Evolutionary conservation across 1,140 invertebrate genomes (phyloP).

Genomic region (Scylla paramamosain): DNA sequence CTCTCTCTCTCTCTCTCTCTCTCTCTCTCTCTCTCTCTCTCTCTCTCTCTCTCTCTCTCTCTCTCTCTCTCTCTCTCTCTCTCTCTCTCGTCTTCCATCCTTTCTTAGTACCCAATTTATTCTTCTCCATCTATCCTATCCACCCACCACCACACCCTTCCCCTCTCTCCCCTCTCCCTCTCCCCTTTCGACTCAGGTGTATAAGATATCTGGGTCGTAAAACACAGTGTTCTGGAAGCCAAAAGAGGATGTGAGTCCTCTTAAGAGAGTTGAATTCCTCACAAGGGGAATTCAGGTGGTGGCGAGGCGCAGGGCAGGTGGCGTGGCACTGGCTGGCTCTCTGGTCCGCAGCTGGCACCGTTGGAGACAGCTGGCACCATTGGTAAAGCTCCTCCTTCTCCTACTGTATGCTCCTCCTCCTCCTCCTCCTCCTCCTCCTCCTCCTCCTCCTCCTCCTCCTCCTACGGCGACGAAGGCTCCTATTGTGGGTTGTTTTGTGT

Average conservation of each 20-base stretch:
- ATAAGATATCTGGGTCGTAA: slow-evolving; percentile 6
- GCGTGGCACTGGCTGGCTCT: not conserved
- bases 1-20: not conserved
- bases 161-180: not conserved
- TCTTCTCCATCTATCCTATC: not conserved
- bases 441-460: no score
- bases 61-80: not conserved
- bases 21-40: not conserved
- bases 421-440: no score
- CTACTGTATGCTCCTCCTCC: no score
- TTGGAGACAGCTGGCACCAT: slow-evolving; percentile 7
- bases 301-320: not conserved
- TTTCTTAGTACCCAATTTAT: not conserved
- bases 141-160: not conserved
- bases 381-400: not conserved
- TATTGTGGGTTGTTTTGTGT: no score
- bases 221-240: not conserved
- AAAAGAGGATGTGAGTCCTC: not conserved
- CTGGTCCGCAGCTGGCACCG: not conserved
- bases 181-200: not conserved
- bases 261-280: slow-evolving; percentile 10
- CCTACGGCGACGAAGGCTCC: no score
- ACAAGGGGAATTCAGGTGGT: not conserved
- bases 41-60: not conserved
- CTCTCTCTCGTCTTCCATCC: not conserved